Evolutionary conservation across 2,797 vertebrate species (phyloP).

Genomic region (Ptychobarbus kaznakovi): DNA sequence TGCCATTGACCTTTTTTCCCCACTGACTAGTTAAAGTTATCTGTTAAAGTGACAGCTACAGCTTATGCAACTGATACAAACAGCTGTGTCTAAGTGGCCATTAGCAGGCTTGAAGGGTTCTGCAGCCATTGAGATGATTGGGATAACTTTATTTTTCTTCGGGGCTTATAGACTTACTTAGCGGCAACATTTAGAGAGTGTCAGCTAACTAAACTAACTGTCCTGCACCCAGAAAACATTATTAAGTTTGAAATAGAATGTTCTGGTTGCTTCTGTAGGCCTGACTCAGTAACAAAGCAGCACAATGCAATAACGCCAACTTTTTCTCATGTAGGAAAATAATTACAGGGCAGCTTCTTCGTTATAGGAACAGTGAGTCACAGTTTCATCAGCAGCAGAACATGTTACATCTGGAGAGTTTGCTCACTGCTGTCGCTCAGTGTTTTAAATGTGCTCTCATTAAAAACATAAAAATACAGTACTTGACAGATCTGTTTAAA

Average conservation of each 20-base stretch:
- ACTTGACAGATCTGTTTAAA: background rate
- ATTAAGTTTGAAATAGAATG: background rate
- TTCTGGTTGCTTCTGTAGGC: background rate
- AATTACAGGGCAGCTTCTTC: conserved; percentile 5
- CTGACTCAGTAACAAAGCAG: background rate
- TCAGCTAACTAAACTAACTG: background rate
- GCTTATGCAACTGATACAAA: background rate
- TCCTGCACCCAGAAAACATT: background rate
- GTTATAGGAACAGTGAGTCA: background rate
- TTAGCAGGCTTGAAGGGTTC: background rate
- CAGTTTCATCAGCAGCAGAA: background rate
- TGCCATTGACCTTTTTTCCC: background rate
- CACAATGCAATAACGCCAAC: background rate
- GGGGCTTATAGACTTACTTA: background rate
- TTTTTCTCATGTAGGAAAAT: background rate
- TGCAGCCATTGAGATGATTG: background rate
- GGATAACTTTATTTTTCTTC: background rate
- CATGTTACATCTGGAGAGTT: background rate
- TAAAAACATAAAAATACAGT: background rate
- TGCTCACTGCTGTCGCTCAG: background rate
- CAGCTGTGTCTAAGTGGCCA: background rate
- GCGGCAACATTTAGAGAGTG: background rate
- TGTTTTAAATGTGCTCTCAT: background rate
- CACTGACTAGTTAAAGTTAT: background rate
- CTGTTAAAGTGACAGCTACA: background rate